phyloP scores from a whole-genome alignment of 1,140 invertebrate species.

The Penaeus chinensis region DNA sequence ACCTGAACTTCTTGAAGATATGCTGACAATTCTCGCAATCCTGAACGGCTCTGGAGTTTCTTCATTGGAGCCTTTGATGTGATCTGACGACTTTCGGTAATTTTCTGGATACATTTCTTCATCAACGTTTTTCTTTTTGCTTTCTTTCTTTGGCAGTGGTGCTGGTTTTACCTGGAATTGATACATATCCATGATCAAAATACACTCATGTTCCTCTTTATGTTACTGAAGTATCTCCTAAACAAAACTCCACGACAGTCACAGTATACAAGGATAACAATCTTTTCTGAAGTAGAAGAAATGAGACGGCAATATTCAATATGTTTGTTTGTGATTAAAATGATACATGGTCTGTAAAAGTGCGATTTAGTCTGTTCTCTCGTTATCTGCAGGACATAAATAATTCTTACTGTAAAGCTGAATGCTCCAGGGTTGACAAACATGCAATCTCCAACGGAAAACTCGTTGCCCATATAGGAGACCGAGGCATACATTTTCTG shows the following conservation, averaged over 20 bases:
- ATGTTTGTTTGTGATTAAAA: too few species aligned
- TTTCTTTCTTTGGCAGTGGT: conserved; percentile 34
- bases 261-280: too few species aligned
- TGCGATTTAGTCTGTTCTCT: too few species aligned
- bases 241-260: too few species aligned
- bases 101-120: conserved; percentile 82
- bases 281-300: too few species aligned
- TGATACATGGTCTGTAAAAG: too few species aligned
- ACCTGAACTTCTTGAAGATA: conserved; percentile 72
- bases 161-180: conserved; percentile 42
- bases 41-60: conserved; percentile 82
- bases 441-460: conserved; percentile 78
- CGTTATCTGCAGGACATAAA: not conserved
- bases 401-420: conserved; percentile 70
- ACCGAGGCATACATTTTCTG: conserved; percentile 65
- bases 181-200: conserved; percentile 10
- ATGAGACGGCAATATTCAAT: too few species aligned
- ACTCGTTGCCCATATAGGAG: conserved; percentile 72
- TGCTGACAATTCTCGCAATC: conserved; percentile 76
- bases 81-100: conserved; percentile 78
- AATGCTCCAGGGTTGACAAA: conserved; percentile 79
- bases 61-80: conserved; percentile 80
- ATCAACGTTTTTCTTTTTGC: conserved; percentile 71
- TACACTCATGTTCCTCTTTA: not conserved
- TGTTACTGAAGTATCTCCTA: too few species aligned